phyloP scores from a whole-genome alignment of 2,797 vertebrate species.

The Poecilia wingei region DNA sequence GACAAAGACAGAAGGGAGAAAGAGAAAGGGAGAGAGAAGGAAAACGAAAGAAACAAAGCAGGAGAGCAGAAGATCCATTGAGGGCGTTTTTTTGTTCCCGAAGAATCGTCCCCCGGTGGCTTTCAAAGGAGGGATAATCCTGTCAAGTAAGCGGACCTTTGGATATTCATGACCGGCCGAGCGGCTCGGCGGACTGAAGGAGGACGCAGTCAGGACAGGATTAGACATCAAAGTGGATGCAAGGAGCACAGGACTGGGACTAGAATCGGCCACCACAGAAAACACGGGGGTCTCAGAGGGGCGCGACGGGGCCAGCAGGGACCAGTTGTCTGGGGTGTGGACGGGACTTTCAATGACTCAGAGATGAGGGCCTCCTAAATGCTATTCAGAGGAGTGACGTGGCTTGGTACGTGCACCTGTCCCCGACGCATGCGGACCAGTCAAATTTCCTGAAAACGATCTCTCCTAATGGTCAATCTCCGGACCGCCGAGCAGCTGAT shows the following conservation, averaged over 20 bases:
- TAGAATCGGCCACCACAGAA: constrained; percentile 54
- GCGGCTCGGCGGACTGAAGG: constrained; percentile 77
- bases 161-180: constrained; percentile 86
- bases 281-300: constrained; percentile 60
- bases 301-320: constrained; percentile 41
- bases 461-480: constrained; percentile 3
- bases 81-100: constrained; percentile 79
- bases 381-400: constrained; percentile 44
- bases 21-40: constrained; percentile 59
- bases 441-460: constrained; percentile 15
- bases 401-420: constrained; percentile 50
- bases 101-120: constrained; percentile 75
- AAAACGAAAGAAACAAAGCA: constrained; percentile 65
- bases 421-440: constrained; percentile 7
- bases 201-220: constrained; percentile 82
- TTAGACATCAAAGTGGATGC: constrained; percentile 84
- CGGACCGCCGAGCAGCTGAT: constrained; percentile 12
- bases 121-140: constrained; percentile 84
- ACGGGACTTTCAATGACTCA: constrained; percentile 51
- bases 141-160: constrained; percentile 83
- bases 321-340: constrained; percentile 54
- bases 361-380: constrained; percentile 43
- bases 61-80: constrained; percentile 77
- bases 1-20: constrained; percentile 76
- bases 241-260: constrained; percentile 68